A percentile compares a stretch with the other conserved stretches of the same genome.
phyloP scores from a whole-genome alignment of 2,888 invertebrate genomes.

The Mesorhabditis spiculigera region DNA sequence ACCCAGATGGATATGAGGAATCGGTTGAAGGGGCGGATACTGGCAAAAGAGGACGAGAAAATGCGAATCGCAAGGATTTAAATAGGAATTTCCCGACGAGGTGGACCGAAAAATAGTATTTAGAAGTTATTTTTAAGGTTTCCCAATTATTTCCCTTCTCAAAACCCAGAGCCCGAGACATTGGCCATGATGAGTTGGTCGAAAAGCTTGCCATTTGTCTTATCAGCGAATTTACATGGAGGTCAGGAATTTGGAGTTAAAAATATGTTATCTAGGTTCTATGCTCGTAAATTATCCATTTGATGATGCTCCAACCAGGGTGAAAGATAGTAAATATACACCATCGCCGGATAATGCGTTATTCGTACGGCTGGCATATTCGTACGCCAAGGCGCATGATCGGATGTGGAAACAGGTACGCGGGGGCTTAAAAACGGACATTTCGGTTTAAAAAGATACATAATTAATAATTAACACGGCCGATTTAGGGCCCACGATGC shows the following conservation, averaged over 20 bases:
- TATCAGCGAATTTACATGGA: slow-evolving; percentile 56
- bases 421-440: no score
- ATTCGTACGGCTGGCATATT: slow-evolving; percentile 52
- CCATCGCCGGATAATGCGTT: slow-evolving; percentile 46
- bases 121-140: slow-evolving; percentile 19
- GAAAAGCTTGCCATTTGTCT: slow-evolving; percentile 45
- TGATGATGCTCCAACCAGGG: slow-evolving; percentile 73
- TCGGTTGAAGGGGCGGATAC: slow-evolving; percentile 28
- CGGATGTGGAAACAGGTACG: slow-evolving; percentile 47
- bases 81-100: slow-evolving; percentile 91
- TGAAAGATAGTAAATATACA: slow-evolving; percentile 24
- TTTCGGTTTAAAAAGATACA: slow-evolving; percentile 2
- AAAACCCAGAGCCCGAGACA: slow-evolving; percentile 57
- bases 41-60: slow-evolving; percentile 59
- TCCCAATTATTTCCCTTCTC: slow-evolving; percentile 36
- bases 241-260: slow-evolving; percentile 68
- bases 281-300: slow-evolving; percentile 78
- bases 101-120: slow-evolving; percentile 12
- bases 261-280: slow-evolving; percentile 3
- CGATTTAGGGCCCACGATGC: slow-evolving; percentile 44
- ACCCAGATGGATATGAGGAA: slow-evolving; percentile 90
- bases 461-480: background rate
- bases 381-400: slow-evolving; percentile 47
- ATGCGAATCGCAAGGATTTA: slow-evolving; percentile 77
- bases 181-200: slow-evolving; percentile 59